These are phyloP conservation scores for Pitangus sulphuratus DNA, from an alignment of 2,797 vertebrate genomes.

Conservation along the genomic window DNA sequence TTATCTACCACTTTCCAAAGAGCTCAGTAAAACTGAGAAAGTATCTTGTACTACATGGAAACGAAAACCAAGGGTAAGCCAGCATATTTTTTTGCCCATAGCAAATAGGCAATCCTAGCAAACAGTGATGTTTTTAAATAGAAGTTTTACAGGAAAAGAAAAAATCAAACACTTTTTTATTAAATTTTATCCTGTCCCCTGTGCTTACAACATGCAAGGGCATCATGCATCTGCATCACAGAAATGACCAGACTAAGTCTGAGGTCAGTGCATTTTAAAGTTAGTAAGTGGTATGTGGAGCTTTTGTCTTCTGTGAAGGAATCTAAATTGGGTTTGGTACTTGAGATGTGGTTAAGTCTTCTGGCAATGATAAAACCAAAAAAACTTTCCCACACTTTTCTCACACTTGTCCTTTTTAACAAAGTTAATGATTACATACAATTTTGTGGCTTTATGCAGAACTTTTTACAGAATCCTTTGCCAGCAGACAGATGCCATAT, in stretches of 20 bases:
- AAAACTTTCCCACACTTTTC: background rate
- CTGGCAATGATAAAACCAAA: background rate
- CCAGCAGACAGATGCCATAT: background rate
- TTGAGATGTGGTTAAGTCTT: background rate
- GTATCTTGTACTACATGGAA: background rate
- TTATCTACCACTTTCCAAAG: background rate
- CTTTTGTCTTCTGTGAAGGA: background rate
- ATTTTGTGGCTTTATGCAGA: background rate
- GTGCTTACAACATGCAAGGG: background rate
- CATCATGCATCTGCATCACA: background rate
- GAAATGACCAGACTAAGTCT: background rate
- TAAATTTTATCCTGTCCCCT: background rate
- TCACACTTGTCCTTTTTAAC: background rate
- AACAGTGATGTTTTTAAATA: background rate
- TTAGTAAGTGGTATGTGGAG: background rate
- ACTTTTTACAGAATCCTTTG: background rate
- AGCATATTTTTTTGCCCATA: background rate
- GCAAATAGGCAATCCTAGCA: background rate
- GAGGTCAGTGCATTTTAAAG: background rate
- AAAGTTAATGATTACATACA: background rate
- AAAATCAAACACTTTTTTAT: background rate
- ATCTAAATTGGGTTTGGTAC: background rate
- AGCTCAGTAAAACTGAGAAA: background rate
- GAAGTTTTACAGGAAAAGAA: background rate
- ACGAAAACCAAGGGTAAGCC: background rate